Evolutionary conservation across 2,888 invertebrate species (phyloP).

Genomic region (Epinotia nisella): DNA sequence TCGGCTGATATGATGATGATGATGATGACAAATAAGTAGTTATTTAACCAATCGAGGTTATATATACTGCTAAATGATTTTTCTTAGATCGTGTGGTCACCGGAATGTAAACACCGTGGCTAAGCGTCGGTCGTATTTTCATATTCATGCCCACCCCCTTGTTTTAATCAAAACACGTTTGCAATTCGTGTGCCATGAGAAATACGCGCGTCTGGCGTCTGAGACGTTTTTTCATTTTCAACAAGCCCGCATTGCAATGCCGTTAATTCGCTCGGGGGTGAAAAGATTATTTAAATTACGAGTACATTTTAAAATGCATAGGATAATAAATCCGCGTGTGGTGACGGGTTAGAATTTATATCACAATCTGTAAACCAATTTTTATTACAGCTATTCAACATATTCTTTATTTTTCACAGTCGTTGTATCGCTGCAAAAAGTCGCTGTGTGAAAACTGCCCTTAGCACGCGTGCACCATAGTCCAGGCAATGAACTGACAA

Average conservation of each 20-base stretch:
- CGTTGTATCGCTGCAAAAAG: too few species aligned
- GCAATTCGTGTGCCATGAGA: conserved; percentile 57
- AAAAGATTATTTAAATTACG: neutral
- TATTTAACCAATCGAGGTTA: too few species aligned
- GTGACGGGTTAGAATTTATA: too few species aligned
- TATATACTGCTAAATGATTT: too few species aligned
- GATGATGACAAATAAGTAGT: too few species aligned
- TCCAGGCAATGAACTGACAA: too few species aligned
- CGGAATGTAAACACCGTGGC: conserved; percentile 50
- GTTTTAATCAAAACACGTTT: conserved; percentile 57
- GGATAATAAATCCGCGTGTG: neutral
- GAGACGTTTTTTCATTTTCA: conserved; percentile 27
- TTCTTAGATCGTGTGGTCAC: conserved; percentile 17
- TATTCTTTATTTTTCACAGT: too few species aligned
- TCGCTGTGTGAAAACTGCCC: too few species aligned
- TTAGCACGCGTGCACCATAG: too few species aligned
- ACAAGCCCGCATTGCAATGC: neutral
- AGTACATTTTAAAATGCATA: conserved; percentile 7
- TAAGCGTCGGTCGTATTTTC: conserved; percentile 52
- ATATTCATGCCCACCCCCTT: conserved; percentile 54
- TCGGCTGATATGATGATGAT: too few species aligned
- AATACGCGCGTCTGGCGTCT: conserved; percentile 52
- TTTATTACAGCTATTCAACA: too few species aligned
- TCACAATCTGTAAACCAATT: too few species aligned
- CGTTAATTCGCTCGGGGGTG: neutral